Percentiles rank a stretch among this genome's conserved stretches.
Evolutionary conservation across 2,888 invertebrate genomes (phyloP).

Genomic region (Thecophora atra): DNA sequence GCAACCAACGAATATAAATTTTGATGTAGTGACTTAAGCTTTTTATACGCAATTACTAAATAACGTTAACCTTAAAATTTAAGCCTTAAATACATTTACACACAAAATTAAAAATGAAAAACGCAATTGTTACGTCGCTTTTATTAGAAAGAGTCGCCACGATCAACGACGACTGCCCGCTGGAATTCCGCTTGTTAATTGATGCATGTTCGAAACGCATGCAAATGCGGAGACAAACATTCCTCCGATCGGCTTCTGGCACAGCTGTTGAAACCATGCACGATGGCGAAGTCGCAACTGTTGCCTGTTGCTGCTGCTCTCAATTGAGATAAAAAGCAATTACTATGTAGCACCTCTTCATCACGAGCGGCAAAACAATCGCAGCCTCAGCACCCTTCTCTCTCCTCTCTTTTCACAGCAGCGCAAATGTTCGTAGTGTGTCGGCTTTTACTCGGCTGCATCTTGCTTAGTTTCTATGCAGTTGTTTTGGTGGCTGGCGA

Average conservation of each 20-base stretch:
- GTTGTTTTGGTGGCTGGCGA: not conserved
- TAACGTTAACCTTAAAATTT: too few species aligned
- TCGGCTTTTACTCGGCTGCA: not conserved
- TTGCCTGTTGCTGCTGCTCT: slow-evolving; percentile 9
- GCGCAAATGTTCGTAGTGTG: not conserved
- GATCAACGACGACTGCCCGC: not conserved
- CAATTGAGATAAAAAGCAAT: slow-evolving; percentile 37
- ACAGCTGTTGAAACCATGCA: too few species aligned
- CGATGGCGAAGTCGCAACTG: slow-evolving; percentile 14
- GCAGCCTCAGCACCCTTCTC: not conserved
- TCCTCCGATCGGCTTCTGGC: too few species aligned
- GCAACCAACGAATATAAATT: too few species aligned
- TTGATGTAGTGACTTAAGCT: too few species aligned
- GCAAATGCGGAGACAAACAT: not conserved
- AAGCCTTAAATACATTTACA: too few species aligned
- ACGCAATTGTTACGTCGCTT: too few species aligned
- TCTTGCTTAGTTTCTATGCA: not conserved
- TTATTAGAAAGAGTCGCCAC: too few species aligned
- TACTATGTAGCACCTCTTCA: slow-evolving; percentile 39
- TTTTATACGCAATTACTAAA: too few species aligned
- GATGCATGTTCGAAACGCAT: not conserved
- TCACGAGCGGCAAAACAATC: slow-evolving; percentile 30
- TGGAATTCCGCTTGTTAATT: not conserved
- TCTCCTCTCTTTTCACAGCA: not conserved
- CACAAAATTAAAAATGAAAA: too few species aligned